Evolutionary conservation across 2,888 invertebrate species (phyloP), one percentile per base, ranked within the genome.

Genomic region (Cinara cedri): DNA sequence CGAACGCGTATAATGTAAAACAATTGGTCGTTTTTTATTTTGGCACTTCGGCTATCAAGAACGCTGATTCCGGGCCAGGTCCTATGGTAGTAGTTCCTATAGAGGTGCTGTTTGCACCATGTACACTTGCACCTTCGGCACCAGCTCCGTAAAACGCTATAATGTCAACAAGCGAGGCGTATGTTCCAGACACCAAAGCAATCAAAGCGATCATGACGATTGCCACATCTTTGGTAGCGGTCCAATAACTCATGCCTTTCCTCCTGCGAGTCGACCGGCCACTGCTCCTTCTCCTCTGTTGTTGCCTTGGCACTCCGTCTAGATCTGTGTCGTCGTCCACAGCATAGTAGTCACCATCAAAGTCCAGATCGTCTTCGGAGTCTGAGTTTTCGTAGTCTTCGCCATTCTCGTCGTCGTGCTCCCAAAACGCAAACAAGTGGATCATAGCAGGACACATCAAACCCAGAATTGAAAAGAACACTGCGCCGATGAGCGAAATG

Each of bases 401-500:
- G 21, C 49, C 57, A 16, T 90, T 88, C 46, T 49, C 63, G n/a
- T 81, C 83, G 9, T 82, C 82, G 34, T 82, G 82, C 11, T 83
- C 83, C 82, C 83, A 84, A 72, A 81, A 82, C 10, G 83, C 83
- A n/a, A 93, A 89, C 0, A 90, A 91, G 84, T 94, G 92, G 1
- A 92, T 89, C 26, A 92, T 86, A 1, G 92, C 91, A 14, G 94
- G 93, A 2, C 93, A 89, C 34, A 91, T 88, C 9, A 94, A 88
- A 0, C 96, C 95, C 85, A 91, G 87, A 54, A 90, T 90, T 62
- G 88, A 91, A 85, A 89, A 89, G 84, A 90, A 91, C 83, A 89
- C 88, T 0, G 96, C 92, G 1, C 97, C 97, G 0, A 97, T 93
- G 60, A 97, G 86, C 74, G 95, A 93, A 85, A 97, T 96, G 84